phyloP scores from a whole-genome alignment of 1,140 invertebrate species.

The Micrasema minimum region DNA sequence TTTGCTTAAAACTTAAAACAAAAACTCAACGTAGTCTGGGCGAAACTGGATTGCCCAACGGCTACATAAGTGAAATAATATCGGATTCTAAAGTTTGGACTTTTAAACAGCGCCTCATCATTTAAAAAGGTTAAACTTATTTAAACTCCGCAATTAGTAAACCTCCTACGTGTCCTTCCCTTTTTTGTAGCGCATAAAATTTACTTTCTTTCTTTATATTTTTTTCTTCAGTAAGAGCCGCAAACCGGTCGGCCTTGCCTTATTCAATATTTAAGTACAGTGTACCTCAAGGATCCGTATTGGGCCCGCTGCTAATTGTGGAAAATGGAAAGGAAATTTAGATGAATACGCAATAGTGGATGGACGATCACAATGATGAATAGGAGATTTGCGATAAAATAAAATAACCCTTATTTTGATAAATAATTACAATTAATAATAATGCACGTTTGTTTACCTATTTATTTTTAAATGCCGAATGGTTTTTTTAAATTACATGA shows the following conservation, averaged over 20 bases:
- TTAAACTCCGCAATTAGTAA: neutral
- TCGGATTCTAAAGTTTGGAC: neutral
- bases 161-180: neutral
- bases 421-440: no score
- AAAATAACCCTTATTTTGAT: no score
- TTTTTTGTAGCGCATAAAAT: no score
- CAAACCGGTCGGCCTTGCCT: constrained; percentile 37
- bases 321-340: no score
- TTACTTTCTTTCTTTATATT: no score
- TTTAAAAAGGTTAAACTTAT: neutral
- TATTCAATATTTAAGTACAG: constrained; percentile 23
- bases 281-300: constrained; percentile 24
- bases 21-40: constrained; percentile 3
- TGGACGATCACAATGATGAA: no score
- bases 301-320: neutral
- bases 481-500: no score
- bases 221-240: neutral
- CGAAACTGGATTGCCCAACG: constrained; percentile 23
- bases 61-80: neutral
- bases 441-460: no score
- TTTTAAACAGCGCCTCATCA: neutral
- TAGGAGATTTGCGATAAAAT: no score
- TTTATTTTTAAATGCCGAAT: no score
- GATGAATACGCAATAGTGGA: no score
- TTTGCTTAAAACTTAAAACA: constrained; percentile 15